A percentile compares a stretch with the other conserved stretches of the same genome.
Evolutionary conservation across 2,888 invertebrate species (phyloP).

Genomic region (Euproctis similis): DNA sequence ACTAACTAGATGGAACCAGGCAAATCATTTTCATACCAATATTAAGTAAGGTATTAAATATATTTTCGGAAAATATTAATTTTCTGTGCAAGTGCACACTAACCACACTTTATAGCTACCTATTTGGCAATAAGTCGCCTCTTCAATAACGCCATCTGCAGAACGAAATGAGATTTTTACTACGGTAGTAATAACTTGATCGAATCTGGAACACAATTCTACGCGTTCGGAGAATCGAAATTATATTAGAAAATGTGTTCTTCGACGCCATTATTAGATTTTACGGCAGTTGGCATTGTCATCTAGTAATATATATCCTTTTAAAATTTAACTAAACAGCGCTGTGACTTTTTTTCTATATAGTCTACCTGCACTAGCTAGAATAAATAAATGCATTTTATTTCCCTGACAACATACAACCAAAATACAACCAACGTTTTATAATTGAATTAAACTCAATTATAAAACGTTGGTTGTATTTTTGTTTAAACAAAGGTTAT

Average conservation of each 20-base stretch:
- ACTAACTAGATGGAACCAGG: too few species aligned
- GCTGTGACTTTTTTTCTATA: too few species aligned
- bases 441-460: too few species aligned
- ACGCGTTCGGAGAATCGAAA: slow-evolving; percentile 22
- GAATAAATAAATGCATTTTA: too few species aligned
- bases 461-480: too few species aligned
- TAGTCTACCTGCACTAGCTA: too few species aligned
- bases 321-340: too few species aligned
- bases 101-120: slow-evolving; percentile 31
- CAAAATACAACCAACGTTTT: too few species aligned
- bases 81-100: slow-evolving; percentile 30
- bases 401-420: too few species aligned
- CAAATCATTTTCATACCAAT: too few species aligned
- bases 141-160: slow-evolving; percentile 40
- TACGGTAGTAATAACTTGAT: slow-evolving; percentile 41
- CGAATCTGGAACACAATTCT: slow-evolving; percentile 30
- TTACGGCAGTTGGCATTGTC: slow-evolving; percentile 23
- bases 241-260: slow-evolving; percentile 26
- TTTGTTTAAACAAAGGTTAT: too few species aligned
- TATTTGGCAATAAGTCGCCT: slow-evolving; percentile 42
- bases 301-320: slow-evolving; percentile 14
- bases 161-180: slow-evolving; percentile 44
- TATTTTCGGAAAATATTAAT: slow-evolving; percentile 28
- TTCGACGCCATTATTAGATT: slow-evolving; percentile 32
- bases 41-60: too few species aligned